phyloP scores from a whole-genome alignment of 2,797 vertebrate species.

The Gymnoscopelus microlampas region DNA sequence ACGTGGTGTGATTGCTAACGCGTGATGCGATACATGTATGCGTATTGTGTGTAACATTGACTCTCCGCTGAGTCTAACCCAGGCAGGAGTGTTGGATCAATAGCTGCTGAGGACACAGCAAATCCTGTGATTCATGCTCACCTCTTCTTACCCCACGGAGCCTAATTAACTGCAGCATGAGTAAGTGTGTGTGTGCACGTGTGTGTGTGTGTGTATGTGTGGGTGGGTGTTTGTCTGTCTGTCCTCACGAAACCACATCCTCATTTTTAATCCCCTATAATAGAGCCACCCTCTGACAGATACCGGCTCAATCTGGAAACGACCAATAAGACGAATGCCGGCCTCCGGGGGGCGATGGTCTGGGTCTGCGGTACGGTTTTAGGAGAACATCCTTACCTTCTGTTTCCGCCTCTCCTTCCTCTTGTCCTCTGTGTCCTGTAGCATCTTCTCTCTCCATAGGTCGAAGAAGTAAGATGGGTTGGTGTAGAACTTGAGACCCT shows the following conservation, averaged over 20 bases:
- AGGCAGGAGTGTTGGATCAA: conserved; percentile 33
- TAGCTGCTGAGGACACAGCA: conserved; percentile 25
- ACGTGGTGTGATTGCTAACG: too few relatives aligned
- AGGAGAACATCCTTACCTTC: conserved; percentile 82
- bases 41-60: conserved; percentile 32
- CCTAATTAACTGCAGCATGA: conserved; percentile 3
- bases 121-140: conserved; percentile 19
- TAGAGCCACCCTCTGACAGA: conserved; percentile 4
- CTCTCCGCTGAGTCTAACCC: conserved; percentile 16
- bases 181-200: not conserved
- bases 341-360: too few relatives aligned
- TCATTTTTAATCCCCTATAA: not conserved
- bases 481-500: conserved; percentile 97
- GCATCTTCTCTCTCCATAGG: conserved; percentile 98
- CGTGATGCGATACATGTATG: not conserved
- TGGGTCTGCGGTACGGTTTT: too few relatives aligned
- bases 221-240: too few relatives aligned
- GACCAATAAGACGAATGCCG: too few relatives aligned
- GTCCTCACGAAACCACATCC: not conserved
- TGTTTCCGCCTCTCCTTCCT: conserved; percentile 97
- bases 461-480: conserved; percentile 99
- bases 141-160: not conserved
- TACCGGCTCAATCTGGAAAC: not conserved
- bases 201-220: not conserved
- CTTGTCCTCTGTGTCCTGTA: conserved; percentile 98